Base-by-base conservation (phyloP, 1,140 invertebrate species). In the Holotrichia oblita region DNA sequence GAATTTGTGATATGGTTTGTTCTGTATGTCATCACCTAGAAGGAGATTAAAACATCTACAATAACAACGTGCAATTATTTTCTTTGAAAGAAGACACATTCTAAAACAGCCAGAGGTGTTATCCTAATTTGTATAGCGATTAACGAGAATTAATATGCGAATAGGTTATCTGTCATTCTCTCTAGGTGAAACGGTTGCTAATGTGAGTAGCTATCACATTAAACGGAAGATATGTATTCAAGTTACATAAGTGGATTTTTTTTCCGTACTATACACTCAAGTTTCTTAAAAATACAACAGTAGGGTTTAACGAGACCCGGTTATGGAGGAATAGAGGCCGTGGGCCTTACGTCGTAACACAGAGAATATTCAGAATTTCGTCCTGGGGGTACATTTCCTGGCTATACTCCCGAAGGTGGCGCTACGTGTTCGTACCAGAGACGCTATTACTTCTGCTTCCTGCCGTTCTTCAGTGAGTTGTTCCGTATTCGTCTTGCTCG, bases 211-310 rank as follows among this genome's bases (percentile, higher is more conserved):
- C 17, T 69, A 69, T 69, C 22, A 14, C 27, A 69, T 69, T 34
- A 69, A 69, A 69, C 61, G 22, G 61, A 34, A 69, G 22, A 69
- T 69, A 69, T 20, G 61, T 69, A 69, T 34, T 69, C 61, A 69
- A 69, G 61, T 34, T 69, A 20, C 22, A 69, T 69, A 69, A 69
- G 61, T 22, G 61, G 61, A 69, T 69, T 69, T 69, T n/a, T n/a
- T 69, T 24, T 69, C 22, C 61, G 17, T 69, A 14, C 22, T 48
- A 27, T 4, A 27, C 61, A 20, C 22, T 34, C 22, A 20, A 22
- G 17, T 69, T 69, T 64, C 22, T 69, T 69, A 69, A 69, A 69
- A 69, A 69, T 69, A 69, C 61, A 27, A 69, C 17, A 69, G 61
- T 22, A 34, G 61, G 22, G 61, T 69, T 69, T 69, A 69, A 69